Evolutionary conservation across 1,140 invertebrate species (phyloP).

Genomic region (Neuroterus valhalla): DNA sequence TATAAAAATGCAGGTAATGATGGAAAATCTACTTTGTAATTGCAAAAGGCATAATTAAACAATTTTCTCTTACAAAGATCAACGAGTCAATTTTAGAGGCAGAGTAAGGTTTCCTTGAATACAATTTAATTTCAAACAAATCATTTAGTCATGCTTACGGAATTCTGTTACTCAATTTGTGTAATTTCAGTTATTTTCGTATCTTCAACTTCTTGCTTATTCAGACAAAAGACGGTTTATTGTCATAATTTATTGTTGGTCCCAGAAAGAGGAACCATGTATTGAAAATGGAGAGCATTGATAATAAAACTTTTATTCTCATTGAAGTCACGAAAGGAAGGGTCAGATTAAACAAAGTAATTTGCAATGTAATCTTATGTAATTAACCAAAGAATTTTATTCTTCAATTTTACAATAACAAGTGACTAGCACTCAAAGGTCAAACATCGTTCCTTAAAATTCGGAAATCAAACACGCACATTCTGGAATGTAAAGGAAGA

Average conservation of each 20-base stretch:
- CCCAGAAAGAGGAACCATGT: neutral
- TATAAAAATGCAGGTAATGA: too few relatives aligned
- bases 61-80: too few relatives aligned
- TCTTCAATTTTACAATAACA: slow-evolving; percentile 66
- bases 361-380: neutral
- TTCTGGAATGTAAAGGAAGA: slow-evolving; percentile 56
- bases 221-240: slow-evolving; percentile 5
- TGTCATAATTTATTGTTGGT: slow-evolving; percentile 25
- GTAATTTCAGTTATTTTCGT: neutral
- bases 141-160: neutral
- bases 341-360: too few relatives aligned
- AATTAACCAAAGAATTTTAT: slow-evolving; percentile 59
- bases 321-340: too few relatives aligned
- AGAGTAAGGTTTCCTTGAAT: neutral
- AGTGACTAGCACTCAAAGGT: slow-evolving; percentile 71
- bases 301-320: slow-evolving; percentile 1
- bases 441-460: slow-evolving; percentile 29
- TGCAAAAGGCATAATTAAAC: too few relatives aligned
- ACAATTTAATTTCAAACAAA: neutral
- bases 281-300: neutral
- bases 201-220: neutral
- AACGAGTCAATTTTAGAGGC: too few relatives aligned
- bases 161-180: neutral
- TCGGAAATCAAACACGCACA: slow-evolving; percentile 32
- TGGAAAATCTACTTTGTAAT: too few relatives aligned